A percentile compares a stretch with the other conserved stretches of the same genome.
These are phyloP conservation scores for Gerris lacustris DNA, from an alignment of 2,888 invertebrate genomes.

Conservation along the genomic window DNA sequence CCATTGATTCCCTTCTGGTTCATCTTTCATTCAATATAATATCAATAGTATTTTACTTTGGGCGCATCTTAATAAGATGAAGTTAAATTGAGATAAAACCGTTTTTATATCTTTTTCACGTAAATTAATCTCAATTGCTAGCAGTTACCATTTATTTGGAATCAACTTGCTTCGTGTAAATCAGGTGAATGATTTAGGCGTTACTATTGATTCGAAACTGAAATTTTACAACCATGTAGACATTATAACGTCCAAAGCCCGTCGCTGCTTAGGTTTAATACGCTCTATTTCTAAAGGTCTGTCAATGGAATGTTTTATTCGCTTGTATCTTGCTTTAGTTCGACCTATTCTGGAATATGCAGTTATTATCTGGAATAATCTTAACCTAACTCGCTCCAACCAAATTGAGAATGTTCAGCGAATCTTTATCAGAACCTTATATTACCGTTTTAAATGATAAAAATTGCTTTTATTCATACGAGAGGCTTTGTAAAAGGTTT, in stretches of 20 bases:
- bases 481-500: background rate
- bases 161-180: background rate
- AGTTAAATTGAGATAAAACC: background rate
- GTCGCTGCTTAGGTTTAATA: background rate
- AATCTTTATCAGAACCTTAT: background rate
- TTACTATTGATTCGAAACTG: too few species aligned
- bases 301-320: background rate
- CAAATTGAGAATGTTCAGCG: background rate
- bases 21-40: background rate
- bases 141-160: background rate
- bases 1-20: background rate
- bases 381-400: background rate
- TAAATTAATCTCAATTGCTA: background rate
- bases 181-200: background rate
- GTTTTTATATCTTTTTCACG: conserved; percentile 1
- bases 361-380: background rate
- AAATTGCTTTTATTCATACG: background rate
- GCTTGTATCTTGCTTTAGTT: background rate
- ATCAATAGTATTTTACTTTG: background rate
- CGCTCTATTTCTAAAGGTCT: background rate
- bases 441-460: background rate
- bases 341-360: too few species aligned
- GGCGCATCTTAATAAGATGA: background rate
- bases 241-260: background rate
- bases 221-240: background rate